These are phyloP conservation scores for Anguilla obscura DNA, from an alignment of 2,797 vertebrate genomes.

Conservation along the genomic window DNA sequence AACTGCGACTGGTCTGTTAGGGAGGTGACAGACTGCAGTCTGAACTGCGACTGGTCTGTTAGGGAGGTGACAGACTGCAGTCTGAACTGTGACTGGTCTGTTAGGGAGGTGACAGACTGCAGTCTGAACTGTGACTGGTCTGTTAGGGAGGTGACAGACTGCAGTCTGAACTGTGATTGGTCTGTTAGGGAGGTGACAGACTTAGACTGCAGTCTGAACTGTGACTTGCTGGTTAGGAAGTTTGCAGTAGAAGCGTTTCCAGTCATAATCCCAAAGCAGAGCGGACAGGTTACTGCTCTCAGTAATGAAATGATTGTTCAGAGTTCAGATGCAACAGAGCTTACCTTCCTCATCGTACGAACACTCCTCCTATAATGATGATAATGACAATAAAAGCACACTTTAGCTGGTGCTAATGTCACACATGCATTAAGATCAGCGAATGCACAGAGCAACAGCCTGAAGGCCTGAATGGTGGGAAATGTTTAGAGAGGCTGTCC, in stretches of 20 bases:
- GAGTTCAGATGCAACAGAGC: conserved; percentile 51
- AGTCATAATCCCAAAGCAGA: conserved; percentile 16
- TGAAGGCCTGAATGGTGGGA: background rate
- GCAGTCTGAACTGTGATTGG: background rate
- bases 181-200: background rate
- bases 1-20: background rate
- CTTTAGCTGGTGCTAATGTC: background rate
- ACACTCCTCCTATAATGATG: conserved; percentile 62
- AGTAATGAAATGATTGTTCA: conserved; percentile 40
- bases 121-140: background rate
- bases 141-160: background rate
- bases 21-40: background rate
- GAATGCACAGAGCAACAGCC: background rate
- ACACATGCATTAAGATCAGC: background rate
- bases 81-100: background rate
- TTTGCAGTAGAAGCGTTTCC: background rate
- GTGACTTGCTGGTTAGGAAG: background rate
- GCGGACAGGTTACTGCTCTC: conserved; percentile 7
- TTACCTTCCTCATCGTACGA: conserved; percentile 63
- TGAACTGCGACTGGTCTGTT: background rate
- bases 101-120: background rate
- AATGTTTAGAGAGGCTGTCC: background rate
- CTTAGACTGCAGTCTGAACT: background rate
- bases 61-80: background rate
- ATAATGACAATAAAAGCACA: conserved; percentile 27